Evolutionary conservation across 2,113 vertebrate species (phyloP).

Genomic region (Varanus komodoensis): DNA sequence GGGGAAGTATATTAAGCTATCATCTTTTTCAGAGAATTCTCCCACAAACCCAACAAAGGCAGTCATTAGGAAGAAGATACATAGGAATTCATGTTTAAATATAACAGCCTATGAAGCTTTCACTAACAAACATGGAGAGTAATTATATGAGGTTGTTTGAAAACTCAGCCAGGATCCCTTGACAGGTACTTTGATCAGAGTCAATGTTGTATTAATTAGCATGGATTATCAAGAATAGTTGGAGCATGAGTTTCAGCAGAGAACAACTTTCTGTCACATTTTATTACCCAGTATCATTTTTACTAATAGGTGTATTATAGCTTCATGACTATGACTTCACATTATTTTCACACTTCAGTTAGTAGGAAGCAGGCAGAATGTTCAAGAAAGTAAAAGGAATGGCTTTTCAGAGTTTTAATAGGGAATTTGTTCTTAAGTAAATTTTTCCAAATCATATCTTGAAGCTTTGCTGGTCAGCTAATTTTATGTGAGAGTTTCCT

Average conservation of each 20-base stretch:
- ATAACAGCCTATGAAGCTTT: slow-evolving; percentile 29
- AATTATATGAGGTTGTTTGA: slow-evolving; percentile 47
- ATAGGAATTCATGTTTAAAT: slow-evolving; percentile 30
- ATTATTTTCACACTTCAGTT: slow-evolving; percentile 78
- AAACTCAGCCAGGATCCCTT: slow-evolving; percentile 42
- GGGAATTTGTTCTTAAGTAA: slow-evolving; percentile 68
- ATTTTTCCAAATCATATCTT: slow-evolving; percentile 53
- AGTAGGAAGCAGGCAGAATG: slow-evolving; percentile 67
- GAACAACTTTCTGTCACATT: slow-evolving; percentile 75
- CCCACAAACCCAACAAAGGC: background rate
- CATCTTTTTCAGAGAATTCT: slow-evolving; percentile 18
- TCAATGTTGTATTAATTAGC: slow-evolving; percentile 70
- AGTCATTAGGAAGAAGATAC: slow-evolving; percentile 41
- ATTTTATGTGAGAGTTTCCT: slow-evolving; percentile 64
- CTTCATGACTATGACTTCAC: slow-evolving; percentile 72
- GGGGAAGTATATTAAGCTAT: too few relatives aligned
- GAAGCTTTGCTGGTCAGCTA: slow-evolving; percentile 59
- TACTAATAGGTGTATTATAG: slow-evolving; percentile 69
- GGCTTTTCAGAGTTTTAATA: slow-evolving; percentile 64
- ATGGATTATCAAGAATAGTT: slow-evolving; percentile 56
- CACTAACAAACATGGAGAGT: slow-evolving; percentile 45
- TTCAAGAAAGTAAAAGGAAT: slow-evolving; percentile 71
- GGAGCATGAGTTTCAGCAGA: slow-evolving; percentile 42
- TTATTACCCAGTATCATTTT: slow-evolving; percentile 70
- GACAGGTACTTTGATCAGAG: slow-evolving; percentile 61